Evolutionary conservation across 2,797 vertebrate species (phyloP).

Genomic region (Sorex maritimensis): DNA sequence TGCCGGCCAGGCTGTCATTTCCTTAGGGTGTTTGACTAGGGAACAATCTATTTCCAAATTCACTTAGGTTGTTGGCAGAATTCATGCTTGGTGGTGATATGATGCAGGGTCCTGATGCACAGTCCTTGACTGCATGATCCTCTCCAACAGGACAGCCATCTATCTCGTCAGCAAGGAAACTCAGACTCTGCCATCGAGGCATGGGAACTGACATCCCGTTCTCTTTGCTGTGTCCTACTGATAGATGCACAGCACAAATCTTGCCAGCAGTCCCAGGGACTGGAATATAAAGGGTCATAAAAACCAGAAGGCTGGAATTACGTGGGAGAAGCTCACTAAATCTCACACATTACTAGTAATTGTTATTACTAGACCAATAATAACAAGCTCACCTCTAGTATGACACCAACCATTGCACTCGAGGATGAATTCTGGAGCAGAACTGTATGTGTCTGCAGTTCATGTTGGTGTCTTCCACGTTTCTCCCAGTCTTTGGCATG

Average conservation of each 20-base stretch:
- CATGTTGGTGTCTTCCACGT: neutral
- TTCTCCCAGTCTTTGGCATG: neutral
- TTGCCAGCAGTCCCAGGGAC: neutral
- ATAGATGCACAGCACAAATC: neutral
- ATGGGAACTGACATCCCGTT: neutral
- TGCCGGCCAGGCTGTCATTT: constrained; percentile 6
- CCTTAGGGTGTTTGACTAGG: neutral
- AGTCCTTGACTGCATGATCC: neutral
- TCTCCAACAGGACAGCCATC: neutral
- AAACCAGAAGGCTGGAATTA: neutral
- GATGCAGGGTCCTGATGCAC: neutral
- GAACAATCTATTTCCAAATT: too few species aligned
- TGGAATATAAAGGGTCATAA: neutral
- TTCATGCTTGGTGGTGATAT: neutral
- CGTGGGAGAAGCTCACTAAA: too few species aligned
- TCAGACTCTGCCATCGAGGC: neutral
- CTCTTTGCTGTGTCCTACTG: neutral
- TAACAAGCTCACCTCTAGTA: neutral
- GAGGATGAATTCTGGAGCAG: neutral
- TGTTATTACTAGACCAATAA: too few species aligned
- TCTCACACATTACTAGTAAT: too few species aligned
- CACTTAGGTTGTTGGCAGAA: neutral
- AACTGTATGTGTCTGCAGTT: neutral
- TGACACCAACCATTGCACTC: neutral
- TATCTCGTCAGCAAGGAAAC: neutral